Evolutionary conservation across 2,888 invertebrate genomes (phyloP).

Genomic region (Drosophila hamatofila): DNA sequence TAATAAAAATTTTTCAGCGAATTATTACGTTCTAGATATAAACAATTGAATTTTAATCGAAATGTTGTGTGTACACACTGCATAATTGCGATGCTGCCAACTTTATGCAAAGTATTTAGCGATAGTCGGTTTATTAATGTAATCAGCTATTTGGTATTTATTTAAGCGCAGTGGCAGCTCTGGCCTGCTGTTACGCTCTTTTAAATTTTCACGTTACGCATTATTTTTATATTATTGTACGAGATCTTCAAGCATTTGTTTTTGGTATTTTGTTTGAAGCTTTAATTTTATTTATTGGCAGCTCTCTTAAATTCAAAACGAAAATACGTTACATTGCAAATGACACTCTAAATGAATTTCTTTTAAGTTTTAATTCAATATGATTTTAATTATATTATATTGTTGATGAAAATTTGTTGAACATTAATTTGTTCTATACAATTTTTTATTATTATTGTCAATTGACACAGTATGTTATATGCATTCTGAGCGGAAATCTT

Average conservation of each 20-base stretch:
- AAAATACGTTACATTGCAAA: neutral
- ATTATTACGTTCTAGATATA: conserved; percentile 66
- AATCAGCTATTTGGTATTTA: neutral
- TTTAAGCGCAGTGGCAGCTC: neutral
- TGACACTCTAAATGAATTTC: neutral
- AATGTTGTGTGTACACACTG: conserved; percentile 49
- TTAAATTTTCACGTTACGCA: neutral
- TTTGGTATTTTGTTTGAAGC: neutral
- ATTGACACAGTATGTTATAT: neutral
- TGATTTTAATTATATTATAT: neutral
- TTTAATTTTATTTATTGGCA: neutral
- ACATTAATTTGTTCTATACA: no score
- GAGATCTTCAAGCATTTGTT: neutral
- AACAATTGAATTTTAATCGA: conserved; percentile 55
- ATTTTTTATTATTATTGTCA: neutral
- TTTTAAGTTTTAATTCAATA: neutral
- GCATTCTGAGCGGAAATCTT: neutral
- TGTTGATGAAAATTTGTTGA: neutral
- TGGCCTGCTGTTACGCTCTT: neutral
- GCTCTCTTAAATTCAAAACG: neutral
- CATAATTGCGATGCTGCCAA: conserved; percentile 35
- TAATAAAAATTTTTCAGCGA: conserved; percentile 48
- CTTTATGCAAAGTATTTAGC: neutral
- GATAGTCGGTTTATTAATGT: neutral
- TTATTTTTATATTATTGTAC: neutral